Evolutionary conservation across 2,888 invertebrate genomes (phyloP).

Genomic region (Steinernema hermaphroditum): DNA sequence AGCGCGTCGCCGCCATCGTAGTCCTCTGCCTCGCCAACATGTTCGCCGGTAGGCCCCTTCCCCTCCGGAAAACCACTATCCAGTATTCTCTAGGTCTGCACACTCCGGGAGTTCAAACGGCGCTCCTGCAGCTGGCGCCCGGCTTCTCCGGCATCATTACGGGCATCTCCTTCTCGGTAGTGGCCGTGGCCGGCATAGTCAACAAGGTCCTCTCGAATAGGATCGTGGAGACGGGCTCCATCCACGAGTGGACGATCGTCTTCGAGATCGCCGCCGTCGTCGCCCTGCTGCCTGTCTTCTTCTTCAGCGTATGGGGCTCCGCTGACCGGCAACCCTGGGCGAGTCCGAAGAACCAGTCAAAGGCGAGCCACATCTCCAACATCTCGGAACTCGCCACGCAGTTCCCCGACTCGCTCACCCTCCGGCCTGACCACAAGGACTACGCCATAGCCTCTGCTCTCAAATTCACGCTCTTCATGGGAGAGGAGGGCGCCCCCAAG

Average conservation of each 20-base stretch:
- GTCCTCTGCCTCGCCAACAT: conserved; percentile 61
- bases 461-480: conserved; percentile 14
- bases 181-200: conserved; percentile 56
- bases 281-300: conserved; percentile 61
- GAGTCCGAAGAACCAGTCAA: conserved; percentile 20
- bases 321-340: conserved; percentile 51
- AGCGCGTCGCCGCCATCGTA: conserved; percentile 47
- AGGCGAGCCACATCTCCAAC: neutral
- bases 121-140: conserved; percentile 64
- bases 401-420: conserved; percentile 6
- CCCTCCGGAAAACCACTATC: no score
- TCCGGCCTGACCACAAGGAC: conserved; percentile 9
- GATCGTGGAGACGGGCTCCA: conserved; percentile 46
- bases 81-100: conserved; percentile 52
- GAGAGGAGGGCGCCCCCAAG: conserved; percentile 7
- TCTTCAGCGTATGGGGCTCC: conserved; percentile 63
- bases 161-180: conserved; percentile 63
- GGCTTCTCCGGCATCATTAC: conserved; percentile 63
- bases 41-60: conserved; percentile 59
- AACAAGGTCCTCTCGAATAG: conserved; percentile 60
- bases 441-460: conserved; percentile 14
- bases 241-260: conserved; percentile 60
- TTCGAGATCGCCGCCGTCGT: conserved; percentile 62
- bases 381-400: conserved; percentile 1
- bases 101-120: conserved; percentile 64